These are phyloP conservation scores for Cryptoprocta ferox DNA, from an alignment of 2,797 vertebrate species.

Conservation along the genomic window DNA sequence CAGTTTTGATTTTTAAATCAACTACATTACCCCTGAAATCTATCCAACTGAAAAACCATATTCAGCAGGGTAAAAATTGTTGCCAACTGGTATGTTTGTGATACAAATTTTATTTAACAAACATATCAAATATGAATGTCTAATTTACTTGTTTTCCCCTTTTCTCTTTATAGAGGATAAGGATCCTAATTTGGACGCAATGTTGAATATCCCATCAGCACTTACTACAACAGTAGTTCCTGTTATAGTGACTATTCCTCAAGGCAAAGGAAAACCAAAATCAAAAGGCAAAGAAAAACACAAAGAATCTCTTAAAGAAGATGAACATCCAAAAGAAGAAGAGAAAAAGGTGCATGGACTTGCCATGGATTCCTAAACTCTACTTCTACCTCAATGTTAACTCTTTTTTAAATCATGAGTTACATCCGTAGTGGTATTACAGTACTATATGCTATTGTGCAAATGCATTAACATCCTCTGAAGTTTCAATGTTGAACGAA, in stretches of 20 bases:
- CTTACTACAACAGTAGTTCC: slow-evolving; percentile 78
- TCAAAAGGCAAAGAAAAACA: slow-evolving; percentile 80
- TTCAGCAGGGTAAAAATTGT: slow-evolving; percentile 1
- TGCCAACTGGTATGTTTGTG: not conserved
- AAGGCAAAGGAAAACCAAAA: slow-evolving; percentile 77
- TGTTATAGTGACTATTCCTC: slow-evolving; percentile 42
- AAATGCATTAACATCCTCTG: not conserved
- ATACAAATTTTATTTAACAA: not conserved
- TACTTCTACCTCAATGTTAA: not conserved
- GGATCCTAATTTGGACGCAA: slow-evolving; percentile 76
- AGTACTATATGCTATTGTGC: not conserved
- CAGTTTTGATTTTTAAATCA: slow-evolving; percentile 36
- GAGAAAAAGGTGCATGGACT: slow-evolving; percentile 82
- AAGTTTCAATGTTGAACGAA: not conserved
- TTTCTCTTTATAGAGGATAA: slow-evolving; percentile 55
- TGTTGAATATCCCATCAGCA: slow-evolving; percentile 86
- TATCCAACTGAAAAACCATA: not conserved
- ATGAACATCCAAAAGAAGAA: slow-evolving; percentile 79
- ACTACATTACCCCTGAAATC: not conserved
- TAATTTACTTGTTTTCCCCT: not conserved
- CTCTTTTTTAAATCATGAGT: not conserved
- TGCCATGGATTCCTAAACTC: not conserved
- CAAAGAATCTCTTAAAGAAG: slow-evolving; percentile 80
- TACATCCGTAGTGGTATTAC: not conserved
- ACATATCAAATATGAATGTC: not conserved